Percentiles rank a stretch among this genome's conserved stretches.
Conservation (phyloP, 2,113 vertebrate genomes). For the Cochlearius cochlearius region DNA sequence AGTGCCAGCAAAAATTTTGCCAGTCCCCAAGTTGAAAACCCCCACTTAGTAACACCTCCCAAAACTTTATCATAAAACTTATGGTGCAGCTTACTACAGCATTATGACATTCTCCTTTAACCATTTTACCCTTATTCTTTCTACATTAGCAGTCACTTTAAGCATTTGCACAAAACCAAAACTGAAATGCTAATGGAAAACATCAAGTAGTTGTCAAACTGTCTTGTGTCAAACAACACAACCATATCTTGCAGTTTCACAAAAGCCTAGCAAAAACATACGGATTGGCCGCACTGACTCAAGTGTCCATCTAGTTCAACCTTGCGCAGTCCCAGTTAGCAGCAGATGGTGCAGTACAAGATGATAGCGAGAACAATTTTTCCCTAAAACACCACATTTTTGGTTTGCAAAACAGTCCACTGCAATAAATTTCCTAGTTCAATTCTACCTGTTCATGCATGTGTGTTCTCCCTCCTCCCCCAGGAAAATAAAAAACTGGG, state of each 20-base stretch:
- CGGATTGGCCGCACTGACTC: not conserved
- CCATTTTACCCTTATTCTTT: not conserved
- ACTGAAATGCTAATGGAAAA: not conserved
- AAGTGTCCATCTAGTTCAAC: not conserved
- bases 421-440: not conserved
- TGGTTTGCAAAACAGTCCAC: not conserved
- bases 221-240: not conserved
- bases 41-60: not conserved
- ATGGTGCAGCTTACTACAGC: not conserved
- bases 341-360: not conserved
- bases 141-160: not conserved
- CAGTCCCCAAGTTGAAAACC: not conserved
- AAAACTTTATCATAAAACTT: not conserved
- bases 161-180: not conserved
- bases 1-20: not conserved
- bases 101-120: not conserved
- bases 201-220: not conserved
- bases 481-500: not conserved
- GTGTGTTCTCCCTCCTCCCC: not conserved
- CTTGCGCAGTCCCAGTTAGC: not conserved
- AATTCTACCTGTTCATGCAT: not conserved
- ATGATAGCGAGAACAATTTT: not conserved
- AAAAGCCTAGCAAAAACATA: not conserved
- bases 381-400: not conserved
- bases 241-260: not conserved